phyloP scores from a whole-genome alignment of 2,113 vertebrate genomes.

The Ranitomeya variabilis region DNA sequence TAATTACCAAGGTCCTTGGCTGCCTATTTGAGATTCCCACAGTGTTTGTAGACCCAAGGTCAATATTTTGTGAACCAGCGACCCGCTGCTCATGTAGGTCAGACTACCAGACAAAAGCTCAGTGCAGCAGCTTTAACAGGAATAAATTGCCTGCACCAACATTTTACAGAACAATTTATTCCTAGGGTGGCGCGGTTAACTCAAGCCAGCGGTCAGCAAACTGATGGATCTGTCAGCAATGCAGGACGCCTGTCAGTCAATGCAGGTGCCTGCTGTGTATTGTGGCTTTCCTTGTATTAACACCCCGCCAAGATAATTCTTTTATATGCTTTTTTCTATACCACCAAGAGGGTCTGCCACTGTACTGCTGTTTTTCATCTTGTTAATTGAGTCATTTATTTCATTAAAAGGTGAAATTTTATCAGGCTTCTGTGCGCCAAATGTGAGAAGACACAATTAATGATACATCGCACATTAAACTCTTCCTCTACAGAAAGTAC shows the following conservation, averaged over 20 bases:
- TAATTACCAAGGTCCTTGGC: slow-evolving; percentile 19
- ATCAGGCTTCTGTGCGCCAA: slow-evolving; percentile 73
- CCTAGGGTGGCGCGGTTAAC: slow-evolving; percentile 68
- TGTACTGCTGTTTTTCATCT: slow-evolving; percentile 78
- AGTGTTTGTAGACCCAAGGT: slow-evolving; percentile 6
- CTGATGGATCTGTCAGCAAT: slow-evolving; percentile 76
- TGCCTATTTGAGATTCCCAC: slow-evolving; percentile 34
- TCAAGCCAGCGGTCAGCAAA: slow-evolving; percentile 73
- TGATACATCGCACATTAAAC: slow-evolving; percentile 71
- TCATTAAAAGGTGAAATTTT: slow-evolving; percentile 82
- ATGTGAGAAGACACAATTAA: slow-evolving; percentile 76
- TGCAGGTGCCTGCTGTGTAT: slow-evolving; percentile 71
- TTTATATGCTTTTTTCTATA: slow-evolving; percentile 73
- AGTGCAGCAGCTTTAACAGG: slow-evolving; percentile 69
- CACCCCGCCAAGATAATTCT: slow-evolving; percentile 83
- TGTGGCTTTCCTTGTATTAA: slow-evolving; percentile 78
- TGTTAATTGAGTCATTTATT: slow-evolving; percentile 91
- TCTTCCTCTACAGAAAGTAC: slow-evolving; percentile 35
- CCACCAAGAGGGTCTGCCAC: slow-evolving; percentile 79
- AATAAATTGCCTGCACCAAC: slow-evolving; percentile 67
- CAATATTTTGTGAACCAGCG: slow-evolving; percentile 29
- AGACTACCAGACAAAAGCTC: slow-evolving; percentile 28
- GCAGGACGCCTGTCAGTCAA: slow-evolving; percentile 79
- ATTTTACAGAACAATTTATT: slow-evolving; percentile 71
- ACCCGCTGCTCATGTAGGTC: slow-evolving; percentile 43